Base-by-base conservation (phyloP, 2,113 vertebrate species). In the Scolopax mira region DNA sequence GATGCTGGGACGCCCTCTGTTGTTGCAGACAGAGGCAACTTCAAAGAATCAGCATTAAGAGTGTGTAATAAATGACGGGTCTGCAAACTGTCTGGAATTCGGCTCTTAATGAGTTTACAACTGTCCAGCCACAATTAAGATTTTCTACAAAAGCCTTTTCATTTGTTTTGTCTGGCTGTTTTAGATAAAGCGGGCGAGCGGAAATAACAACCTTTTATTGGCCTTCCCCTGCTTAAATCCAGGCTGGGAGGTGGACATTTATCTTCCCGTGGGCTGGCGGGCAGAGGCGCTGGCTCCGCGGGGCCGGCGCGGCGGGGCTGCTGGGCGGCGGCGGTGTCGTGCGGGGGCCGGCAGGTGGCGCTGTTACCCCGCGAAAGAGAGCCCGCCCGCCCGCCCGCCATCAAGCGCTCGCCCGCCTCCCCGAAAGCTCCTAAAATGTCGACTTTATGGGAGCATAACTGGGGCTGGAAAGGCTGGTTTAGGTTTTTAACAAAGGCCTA, bases 51-150 rank as follows among this genome's bases (percentile, higher is more conserved):
- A 94, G 97, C 95, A 98, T 98, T 98, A 97, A 99, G 98, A 98
- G 98, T 98, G 98, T 97, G 98, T 98, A 98, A 99, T 99, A 99
- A 99, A 99, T 98, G 98, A 98, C 97, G 97, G 98, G 98, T 99
- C 99, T 99, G 98, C 98, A 98, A 98, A 99, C 98, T 99, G 99
- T 99, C 99, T 99, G 99, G 98, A 99, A 99, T 99, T 99, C 98
- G 98, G 98, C 91, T 97, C 98, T 99, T 99, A 99, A 99, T 99
- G 98, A 98, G 98, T 99, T 99, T 99, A 99, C 98, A 98, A 98
- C 99, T 98, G 98, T 99, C 98, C 98, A 98, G 97, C 98, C 97
- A 97, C 98, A 98, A 98, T 99, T 98, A 98, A 97, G 98, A 97
- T 98, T 98, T 99, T 98, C 97, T 97, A 97, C 97, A 98, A 98